These are phyloP conservation scores for Myioborus melanocephalus DNA, from an alignment of 2,797 vertebrate genomes.

Conservation along the genomic window DNA sequence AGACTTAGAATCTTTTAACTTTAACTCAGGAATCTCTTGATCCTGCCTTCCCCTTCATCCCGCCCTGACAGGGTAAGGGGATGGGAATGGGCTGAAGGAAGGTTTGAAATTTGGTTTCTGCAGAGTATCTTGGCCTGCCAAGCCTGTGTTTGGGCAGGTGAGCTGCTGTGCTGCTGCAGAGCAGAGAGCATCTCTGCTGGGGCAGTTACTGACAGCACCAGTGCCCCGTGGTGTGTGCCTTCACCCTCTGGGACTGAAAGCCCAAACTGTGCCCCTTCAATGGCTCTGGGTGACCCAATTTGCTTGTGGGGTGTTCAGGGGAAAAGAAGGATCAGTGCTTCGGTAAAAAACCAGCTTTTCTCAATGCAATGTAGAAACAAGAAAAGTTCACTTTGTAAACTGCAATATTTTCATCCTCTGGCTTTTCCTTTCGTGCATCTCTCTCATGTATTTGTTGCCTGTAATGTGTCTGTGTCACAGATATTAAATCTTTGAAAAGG, in stretches of 20 bases:
- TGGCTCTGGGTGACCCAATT: fast-evolving
- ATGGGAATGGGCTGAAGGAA: not conserved
- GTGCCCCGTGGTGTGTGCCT: not conserved
- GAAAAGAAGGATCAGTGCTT: not conserved
- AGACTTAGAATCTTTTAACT: not conserved
- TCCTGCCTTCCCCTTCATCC: not conserved
- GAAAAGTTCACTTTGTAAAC: not conserved
- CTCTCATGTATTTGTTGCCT: not conserved
- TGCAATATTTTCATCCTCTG: not conserved
- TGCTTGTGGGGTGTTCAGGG: fast-evolving
- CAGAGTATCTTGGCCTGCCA: not conserved
- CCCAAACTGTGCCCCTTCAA: fast-evolving
- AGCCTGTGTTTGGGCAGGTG: not conserved
- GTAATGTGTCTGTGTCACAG: not conserved
- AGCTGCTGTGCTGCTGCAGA: not conserved
- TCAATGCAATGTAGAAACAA: not conserved
- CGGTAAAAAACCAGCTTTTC: not conserved
- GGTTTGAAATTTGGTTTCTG: not conserved
- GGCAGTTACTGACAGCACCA: fast-evolving
- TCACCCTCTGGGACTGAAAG: not conserved
- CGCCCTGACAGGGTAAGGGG: not conserved
- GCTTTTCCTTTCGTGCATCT: not conserved
- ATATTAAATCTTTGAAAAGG: not conserved
- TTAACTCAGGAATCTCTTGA: not conserved
- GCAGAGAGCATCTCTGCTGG: not conserved